Base-by-base conservation (phyloP, 2,797 vertebrate species). In the Peromyscus eremicus region DNA sequence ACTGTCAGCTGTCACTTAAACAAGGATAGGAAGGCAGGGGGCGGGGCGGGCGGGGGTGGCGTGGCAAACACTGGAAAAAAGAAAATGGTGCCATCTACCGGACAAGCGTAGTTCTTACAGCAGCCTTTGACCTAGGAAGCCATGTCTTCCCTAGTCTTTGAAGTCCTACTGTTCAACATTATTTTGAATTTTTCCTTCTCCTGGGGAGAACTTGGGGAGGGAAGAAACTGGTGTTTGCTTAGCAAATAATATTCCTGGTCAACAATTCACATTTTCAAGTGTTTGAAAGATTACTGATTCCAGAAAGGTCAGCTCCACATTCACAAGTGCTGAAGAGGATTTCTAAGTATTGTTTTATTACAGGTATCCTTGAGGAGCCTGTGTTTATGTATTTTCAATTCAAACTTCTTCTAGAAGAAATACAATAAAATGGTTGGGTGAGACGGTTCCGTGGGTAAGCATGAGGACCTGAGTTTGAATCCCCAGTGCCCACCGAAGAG, bases 61-160 rank as follows among this genome's bases (percentile, higher is more conserved):
- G 82, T 91, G 81, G 27, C 68, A 92, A 91, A 52, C 34, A 73
- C 57, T 89, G 16, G 91, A 90, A 49, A 97, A 96, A 96, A 97
- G 96, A 97, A 97, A 95, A 97, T 94, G n/a, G 66, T 89, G 77
- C 98, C 98, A 98, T 73, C 98, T 98, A 97, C 96, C 46, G 98
- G 98, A 32, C 32, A 29, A 71, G 14, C 34, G 9, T 37, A 16
- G 81, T 60, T 75, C 91, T 75, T 88, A 92, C 97, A 89, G 5
- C 5, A 89, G 92, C 64, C 81, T 94, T 92, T 92, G 79, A 92
- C 77, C 52, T 76, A 46, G 17, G 76, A 40, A 88, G 83, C 49
- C 9, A 68, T 32, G 16, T 27, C 52, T 55, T 71, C 40, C 32
- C 25, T 90, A 1, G 64, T 32, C 82, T 68, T 87, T 83, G 0